Conservation (phyloP, 2,888 invertebrate species). For the Agriopis leucophaearia region DNA sequence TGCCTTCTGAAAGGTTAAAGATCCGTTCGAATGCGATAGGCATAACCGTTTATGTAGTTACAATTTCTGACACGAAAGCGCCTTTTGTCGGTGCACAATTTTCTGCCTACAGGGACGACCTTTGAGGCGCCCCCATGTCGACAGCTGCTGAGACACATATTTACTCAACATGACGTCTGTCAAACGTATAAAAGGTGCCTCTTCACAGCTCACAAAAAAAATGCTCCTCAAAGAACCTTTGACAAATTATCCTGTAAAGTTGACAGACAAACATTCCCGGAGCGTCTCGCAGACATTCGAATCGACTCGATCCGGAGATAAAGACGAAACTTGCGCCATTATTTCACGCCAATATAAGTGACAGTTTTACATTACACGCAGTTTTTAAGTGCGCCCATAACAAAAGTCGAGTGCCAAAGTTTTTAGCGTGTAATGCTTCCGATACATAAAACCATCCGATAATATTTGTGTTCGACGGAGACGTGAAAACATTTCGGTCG, state of each 20-base stretch:
- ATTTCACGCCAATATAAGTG: constrained; percentile 51
- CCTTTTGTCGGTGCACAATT: constrained; percentile 36
- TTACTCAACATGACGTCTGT: constrained; percentile 73
- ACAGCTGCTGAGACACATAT: constrained; percentile 62
- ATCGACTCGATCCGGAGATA: constrained; percentile 51
- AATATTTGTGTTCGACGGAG: constrained; percentile 81
- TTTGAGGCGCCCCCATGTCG: constrained; percentile 60
- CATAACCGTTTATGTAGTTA: constrained; percentile 29
- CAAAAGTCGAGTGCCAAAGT: constrained; percentile 75
- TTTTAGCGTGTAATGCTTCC: constrained; percentile 83
- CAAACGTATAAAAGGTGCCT: constrained; percentile 71
- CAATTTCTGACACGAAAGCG: constrained; percentile 22
- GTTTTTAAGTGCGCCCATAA: constrained; percentile 67
- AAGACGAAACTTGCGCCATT: constrained; percentile 49
- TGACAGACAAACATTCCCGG: constrained; percentile 47
- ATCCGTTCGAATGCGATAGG: constrained; percentile 25
- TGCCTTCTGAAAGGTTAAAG: constrained; percentile 29
- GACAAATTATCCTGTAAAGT: constrained; percentile 77
- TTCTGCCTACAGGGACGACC: constrained; percentile 43
- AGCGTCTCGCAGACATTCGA: constrained; percentile 37
- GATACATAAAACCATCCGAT: constrained; percentile 84
- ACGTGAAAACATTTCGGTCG: constrained; percentile 78
- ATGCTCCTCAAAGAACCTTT: constrained; percentile 74
- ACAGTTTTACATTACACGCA: constrained; percentile 59
- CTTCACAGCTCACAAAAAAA: constrained; percentile 61